These are phyloP conservation scores for Gymnarchus niloticus DNA, from an alignment of 2,113 vertebrate genomes.

Conservation along the genomic window DNA sequence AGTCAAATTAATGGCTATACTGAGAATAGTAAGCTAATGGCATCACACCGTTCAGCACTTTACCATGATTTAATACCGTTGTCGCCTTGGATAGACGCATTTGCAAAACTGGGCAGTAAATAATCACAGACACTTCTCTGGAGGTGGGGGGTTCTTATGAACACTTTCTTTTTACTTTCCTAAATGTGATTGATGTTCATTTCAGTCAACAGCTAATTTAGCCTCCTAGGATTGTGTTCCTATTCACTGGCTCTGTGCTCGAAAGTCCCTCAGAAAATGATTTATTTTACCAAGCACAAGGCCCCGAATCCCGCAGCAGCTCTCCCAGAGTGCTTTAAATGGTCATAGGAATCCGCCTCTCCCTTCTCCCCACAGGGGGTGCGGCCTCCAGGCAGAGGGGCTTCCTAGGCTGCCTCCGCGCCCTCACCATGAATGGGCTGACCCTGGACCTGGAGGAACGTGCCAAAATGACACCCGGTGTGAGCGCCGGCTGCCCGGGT, in stretches of 20 bases:
- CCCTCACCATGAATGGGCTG: slow-evolving; percentile 76
- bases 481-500: slow-evolving; percentile 84
- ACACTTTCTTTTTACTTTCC: background rate
- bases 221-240: background rate
- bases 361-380: slow-evolving; percentile 63
- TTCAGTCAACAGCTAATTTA: background rate
- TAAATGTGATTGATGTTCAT: background rate
- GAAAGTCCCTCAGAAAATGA: background rate
- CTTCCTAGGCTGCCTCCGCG: slow-evolving; percentile 87
- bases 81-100: background rate
- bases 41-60: background rate
- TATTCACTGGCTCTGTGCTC: background rate
- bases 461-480: slow-evolving; percentile 78
- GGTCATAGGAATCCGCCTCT: too few species aligned
- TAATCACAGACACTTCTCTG: background rate
- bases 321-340: background rate
- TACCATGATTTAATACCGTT: background rate
- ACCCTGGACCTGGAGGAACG: slow-evolving; percentile 83
- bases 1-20: background rate
- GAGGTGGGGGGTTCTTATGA: background rate
- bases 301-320: background rate
- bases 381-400: slow-evolving; percentile 80
- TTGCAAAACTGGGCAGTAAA: background rate
- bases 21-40: background rate
- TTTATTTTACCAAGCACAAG: background rate